Base-by-base conservation (phyloP, 1,140 invertebrate species). In the Bacillus rossius region DNA sequence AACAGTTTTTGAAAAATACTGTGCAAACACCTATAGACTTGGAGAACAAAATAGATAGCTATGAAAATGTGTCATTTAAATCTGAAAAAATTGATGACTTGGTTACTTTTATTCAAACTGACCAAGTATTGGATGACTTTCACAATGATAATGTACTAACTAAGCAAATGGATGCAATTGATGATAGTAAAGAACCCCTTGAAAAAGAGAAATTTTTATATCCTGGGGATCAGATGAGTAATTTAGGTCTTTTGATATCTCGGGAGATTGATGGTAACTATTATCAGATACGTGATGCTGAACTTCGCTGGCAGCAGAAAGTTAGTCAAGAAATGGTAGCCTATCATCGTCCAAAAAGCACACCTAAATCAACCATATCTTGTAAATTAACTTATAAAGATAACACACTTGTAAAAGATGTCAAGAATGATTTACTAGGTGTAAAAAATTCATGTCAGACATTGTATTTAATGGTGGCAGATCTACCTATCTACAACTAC, bases 221-320 rank as follows among this genome's bases (percentile, higher is more conserved):
- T 34, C 29, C 29, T 7, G 4, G 4, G 10, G 29, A 34, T 34
- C 10, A 10, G 4, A 34, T 34, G 29, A 34, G 10, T 34, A 34
- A 34, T 10, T 7, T 10, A 34, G 29, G 5, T 34, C 29, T 34
- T 34, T 34, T 34, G 29, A 34, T 34, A 34, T 34, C 29, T 10
- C 29, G 10, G 5, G 10, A 34, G 4, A 34, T 34, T 34, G 29
- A 34, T 34, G 10, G 29, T 34, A 34, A 34, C 20, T 54, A 54
- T 56, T 56, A 47, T 48, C 8, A 20, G 7, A 45, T n/a, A 17
- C 25, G 19, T 8, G 54, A 56, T 42, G 61, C 59, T 17, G 57
- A 65, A 59, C 45, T 16, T 8, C 10, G 40, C 14, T 64, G 59
- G 52, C 60, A 65, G 45, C 57, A 64, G 61, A 43, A 57, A 20